A percentile compares a stretch with the other conserved stretches of the same genome.
Conservation (phyloP, 2,113 vertebrate species). For the Phaetusa simplex region DNA sequence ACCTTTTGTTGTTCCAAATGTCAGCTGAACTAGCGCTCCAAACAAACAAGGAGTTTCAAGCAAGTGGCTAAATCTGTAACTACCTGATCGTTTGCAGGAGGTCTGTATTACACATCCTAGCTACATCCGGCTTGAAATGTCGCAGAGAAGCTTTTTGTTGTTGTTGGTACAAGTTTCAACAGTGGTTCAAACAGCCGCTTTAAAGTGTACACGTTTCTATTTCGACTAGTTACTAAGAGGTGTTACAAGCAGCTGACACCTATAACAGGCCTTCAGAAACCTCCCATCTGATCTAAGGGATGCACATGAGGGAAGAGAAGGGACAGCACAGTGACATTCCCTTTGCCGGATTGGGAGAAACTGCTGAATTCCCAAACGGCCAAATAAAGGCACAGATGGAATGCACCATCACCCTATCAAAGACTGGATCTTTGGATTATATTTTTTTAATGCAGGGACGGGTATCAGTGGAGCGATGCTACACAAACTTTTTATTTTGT, state of each 20-base stretch:
- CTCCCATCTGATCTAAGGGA: not conserved
- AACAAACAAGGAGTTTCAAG: not conserved
- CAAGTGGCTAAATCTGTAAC: not conserved
- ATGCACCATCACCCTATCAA: not conserved
- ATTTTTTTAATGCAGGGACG: not conserved
- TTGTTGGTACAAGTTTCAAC: not conserved
- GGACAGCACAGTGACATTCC: not conserved
- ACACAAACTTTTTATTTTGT: not conserved
- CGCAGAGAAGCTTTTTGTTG: not conserved
- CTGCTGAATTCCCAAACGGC: not conserved
- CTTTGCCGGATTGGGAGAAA: not conserved
- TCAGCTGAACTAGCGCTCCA: not conserved
- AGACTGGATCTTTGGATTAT: not conserved
- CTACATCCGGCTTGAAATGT: not conserved
- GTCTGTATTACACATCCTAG: not conserved
- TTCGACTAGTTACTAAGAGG: not conserved
- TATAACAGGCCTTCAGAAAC: not conserved
- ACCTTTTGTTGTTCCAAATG: rapidly evolving
- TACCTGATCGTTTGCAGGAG: not conserved
- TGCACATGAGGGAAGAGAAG: not conserved
- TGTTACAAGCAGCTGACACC: not conserved
- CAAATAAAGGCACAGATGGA: not conserved
- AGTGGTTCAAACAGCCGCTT: not conserved
- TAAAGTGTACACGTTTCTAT: not conserved
- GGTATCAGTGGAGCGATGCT: not conserved